Evolutionary conservation across 2,797 vertebrate species (phyloP).

Genomic region (Microcaecilia unicolor): DNA sequence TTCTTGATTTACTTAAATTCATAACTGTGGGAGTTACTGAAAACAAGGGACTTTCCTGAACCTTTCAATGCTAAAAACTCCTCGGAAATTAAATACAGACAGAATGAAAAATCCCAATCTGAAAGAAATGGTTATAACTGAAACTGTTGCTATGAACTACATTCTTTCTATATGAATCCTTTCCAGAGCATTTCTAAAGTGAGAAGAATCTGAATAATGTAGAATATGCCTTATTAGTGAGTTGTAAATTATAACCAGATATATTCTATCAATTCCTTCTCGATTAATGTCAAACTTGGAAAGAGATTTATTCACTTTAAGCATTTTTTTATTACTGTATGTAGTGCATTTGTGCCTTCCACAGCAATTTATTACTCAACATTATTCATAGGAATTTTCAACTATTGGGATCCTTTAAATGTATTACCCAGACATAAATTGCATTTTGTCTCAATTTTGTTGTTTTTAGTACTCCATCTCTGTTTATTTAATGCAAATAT

Average conservation of each 20-base stretch:
- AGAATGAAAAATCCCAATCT: too few species aligned
- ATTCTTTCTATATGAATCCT: constrained; percentile 53
- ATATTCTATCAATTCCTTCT: constrained; percentile 48
- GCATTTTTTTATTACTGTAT: constrained; percentile 57
- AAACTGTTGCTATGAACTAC: too few species aligned
- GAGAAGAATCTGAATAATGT: constrained; percentile 49
- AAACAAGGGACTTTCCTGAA: too few species aligned
- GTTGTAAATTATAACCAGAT: constrained; percentile 59
- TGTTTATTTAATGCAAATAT: too few species aligned
- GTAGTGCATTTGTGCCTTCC: constrained; percentile 55
- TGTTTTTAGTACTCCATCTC: too few species aligned
- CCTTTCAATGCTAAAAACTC: too few species aligned
- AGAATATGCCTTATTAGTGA: constrained; percentile 39
- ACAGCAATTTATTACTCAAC: constrained; percentile 55
- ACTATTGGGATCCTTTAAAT: constrained; percentile 41
- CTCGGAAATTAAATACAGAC: too few species aligned
- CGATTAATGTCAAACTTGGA: constrained; percentile 61
- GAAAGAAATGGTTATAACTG: too few species aligned
- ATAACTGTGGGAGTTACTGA: too few species aligned
- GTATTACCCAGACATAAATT: too few species aligned
- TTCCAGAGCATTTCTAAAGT: constrained; percentile 52
- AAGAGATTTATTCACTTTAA: constrained; percentile 53
- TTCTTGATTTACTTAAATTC: too few species aligned
- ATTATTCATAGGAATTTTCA: constrained; percentile 54
- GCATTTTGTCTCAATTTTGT: too few species aligned